Base-by-base conservation (phyloP, 2,797 vertebrate species). In the Ciconia nigra region DNA sequence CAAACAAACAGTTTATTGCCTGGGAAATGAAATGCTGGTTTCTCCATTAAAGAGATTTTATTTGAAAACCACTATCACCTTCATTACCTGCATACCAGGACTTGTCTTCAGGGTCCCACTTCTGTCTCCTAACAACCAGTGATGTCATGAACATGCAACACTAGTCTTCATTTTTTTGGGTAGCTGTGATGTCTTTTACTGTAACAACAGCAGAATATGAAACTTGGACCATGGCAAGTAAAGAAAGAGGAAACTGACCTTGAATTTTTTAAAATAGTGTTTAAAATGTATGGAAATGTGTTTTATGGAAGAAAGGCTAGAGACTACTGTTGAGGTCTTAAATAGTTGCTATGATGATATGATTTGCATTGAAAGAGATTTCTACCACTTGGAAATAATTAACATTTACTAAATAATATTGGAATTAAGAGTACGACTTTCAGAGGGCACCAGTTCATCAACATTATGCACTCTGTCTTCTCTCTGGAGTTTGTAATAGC, bases 331-430 rank as follows among this genome's bases (percentile, higher is more conserved):
- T 84, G 14, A 85, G 33, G 41, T 79, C 66, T 93, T 76, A 85
- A 76, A 70, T 55, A 80, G 25, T 73, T 77, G 54, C 55, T 83
- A 7, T 31, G 67, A 63, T 92, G 29, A 42, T 73, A 28, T 57
- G 31, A 63, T 83, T 85, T 87, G 13, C 31, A 85, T 65, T 77
- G 81, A 79, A 89, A 90, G 42, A 73, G 28, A 80, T 80, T 87
- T 85, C 65, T 63, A 70, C n/a, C 25, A 13, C 47, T 89, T 87
- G 52, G 52, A 93, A 91, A 71, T 35, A 78, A 83, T 71, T 66
- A 93, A 80, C 47, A 42, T 93, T 95, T 92, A 77, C 63, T 80
- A 94, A 94, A 94, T 93, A 95, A 77, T 91, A 90, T 20, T 63
- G 74, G 74, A 92, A 89, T 93, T 77, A 80, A 67, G 59, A 63